Percentiles rank a stretch among this genome's conserved stretches.
Conservation (phyloP, 2,888 invertebrate genomes). For the Callinectes sapidus region DNA sequence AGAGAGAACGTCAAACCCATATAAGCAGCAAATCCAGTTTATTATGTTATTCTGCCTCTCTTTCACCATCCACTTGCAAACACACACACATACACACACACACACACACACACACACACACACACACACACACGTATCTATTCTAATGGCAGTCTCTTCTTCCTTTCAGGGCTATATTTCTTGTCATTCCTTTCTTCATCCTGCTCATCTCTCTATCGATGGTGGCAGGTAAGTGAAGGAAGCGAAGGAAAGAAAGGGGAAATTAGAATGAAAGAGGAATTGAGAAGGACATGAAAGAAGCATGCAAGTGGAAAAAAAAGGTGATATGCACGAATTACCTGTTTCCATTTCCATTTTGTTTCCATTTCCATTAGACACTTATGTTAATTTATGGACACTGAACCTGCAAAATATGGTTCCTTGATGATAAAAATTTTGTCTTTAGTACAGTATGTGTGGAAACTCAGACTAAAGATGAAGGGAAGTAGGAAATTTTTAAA, state of each 20-base stretch:
- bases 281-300: no score
- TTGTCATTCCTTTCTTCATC: background rate
- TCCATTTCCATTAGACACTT: no score
- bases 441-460: background rate
- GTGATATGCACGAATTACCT: no score
- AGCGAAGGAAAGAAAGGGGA: background rate
- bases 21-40: background rate
- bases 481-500: background rate
- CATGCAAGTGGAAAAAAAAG: no score
- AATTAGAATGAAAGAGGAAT: no score
- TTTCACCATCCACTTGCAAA: no score
- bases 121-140: no score
- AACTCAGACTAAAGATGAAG: background rate
- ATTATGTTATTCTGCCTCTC: background rate
- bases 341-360: no score
- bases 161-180: background rate
- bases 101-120: background rate
- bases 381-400: no score
- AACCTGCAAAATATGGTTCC: no score
- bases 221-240: background rate
- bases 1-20: background rate
- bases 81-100: background rate
- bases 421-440: no score
- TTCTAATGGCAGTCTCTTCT: background rate
- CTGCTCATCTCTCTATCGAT: slow-evolving; percentile 14